A percentile compares a stretch with the other conserved stretches of the same genome.
phyloP scores from a whole-genome alignment of 2,113 vertebrate genomes.

The Pelmatolapia mariae region DNA sequence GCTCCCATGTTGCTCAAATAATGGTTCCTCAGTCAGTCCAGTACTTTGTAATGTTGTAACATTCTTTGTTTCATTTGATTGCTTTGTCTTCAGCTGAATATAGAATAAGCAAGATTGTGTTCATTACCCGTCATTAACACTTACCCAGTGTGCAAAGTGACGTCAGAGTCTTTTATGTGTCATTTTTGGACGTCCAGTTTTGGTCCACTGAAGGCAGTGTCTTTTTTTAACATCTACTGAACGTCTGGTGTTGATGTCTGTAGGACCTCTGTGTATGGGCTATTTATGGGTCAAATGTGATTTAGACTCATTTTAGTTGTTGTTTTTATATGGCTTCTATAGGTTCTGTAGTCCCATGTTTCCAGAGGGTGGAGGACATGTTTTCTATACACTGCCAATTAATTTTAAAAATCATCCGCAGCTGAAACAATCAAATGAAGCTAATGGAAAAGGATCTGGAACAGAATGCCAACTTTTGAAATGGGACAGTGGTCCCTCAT shows the following conservation, averaged over 20 bases:
- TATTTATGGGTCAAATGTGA: neutral
- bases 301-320: neutral
- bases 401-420: neutral
- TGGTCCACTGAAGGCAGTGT: neutral
- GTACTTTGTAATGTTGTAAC: neutral
- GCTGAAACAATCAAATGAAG: neutral
- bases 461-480: neutral
- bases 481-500: neutral
- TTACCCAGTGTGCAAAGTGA: neutral
- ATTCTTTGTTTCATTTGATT: neutral
- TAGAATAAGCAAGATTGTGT: neutral
- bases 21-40: neutral
- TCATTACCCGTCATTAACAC: neutral
- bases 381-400: neutral
- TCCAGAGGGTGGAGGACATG: neutral
- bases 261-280: neutral
- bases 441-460: neutral
- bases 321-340: neutral
- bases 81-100: neutral
- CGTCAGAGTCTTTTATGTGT: neutral
- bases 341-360: neutral
- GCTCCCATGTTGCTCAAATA: neutral
- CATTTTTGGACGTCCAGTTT: neutral
- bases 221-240: neutral
- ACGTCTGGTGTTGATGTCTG: fast-evolving